Conservation (phyloP, 2,797 vertebrate species). For the Siniperca undulata region DNA sequence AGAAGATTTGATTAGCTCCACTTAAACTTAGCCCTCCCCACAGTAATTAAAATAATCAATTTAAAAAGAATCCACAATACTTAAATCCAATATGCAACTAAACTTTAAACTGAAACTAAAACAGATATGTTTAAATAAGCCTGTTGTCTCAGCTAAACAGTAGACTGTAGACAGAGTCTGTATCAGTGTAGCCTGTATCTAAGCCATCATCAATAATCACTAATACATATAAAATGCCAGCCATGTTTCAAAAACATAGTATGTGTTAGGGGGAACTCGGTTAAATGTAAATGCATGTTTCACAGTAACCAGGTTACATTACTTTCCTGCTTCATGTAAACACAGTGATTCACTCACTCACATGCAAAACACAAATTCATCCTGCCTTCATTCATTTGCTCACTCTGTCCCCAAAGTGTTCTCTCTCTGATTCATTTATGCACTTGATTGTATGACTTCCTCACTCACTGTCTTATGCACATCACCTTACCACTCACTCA, state of each 20-base stretch:
- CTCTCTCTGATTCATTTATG: slow-evolving; percentile 26
- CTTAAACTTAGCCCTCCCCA: background rate
- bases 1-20: background rate
- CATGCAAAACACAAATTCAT: background rate
- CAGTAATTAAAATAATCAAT: background rate
- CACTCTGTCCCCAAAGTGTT: background rate
- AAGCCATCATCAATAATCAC: slow-evolving; percentile 1
- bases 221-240: slow-evolving; percentile 4
- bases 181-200: background rate
- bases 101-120: background rate
- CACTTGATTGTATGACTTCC: slow-evolving; percentile 8
- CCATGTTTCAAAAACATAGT: background rate
- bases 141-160: background rate
- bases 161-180: background rate
- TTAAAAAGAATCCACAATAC: background rate
- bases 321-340: slow-evolving; percentile 16
- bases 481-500: background rate
- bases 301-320: slow-evolving; percentile 4
- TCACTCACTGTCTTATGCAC: background rate
- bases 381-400: slow-evolving; percentile 4
- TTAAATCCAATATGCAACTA: background rate
- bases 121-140: background rate
- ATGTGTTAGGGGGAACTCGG: background rate
- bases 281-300: slow-evolving; percentile 21
- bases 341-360: slow-evolving; percentile 12